Base-by-base conservation (phyloP, 2,888 invertebrate species). In the Sturmia bella region DNA sequence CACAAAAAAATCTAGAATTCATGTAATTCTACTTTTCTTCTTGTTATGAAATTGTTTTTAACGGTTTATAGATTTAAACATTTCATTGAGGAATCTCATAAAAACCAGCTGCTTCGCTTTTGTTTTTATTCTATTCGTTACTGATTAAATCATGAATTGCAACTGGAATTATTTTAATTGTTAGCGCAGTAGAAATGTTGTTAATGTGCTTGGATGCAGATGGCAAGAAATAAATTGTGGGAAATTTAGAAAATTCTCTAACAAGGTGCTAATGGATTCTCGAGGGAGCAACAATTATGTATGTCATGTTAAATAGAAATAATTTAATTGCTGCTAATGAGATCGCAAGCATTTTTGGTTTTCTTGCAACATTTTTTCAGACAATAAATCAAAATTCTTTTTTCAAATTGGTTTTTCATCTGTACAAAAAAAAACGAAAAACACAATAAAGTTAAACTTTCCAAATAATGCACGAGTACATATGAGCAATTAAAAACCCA, bases 401-500 rank as follows among this genome's bases (percentile, higher is more conserved):
- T n/a, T 59, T 39, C 2, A 19, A 15, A 17, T 59, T n/a, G 9
- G 24, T 12, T 50, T 19, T 12, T 19, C 27, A 15, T 32, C 27
- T 17, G 39, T 21, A 6, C 24, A 11, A 7, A 48, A 39, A 50
- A 52, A 12, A 4, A 27, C 12, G 13, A 13, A 48, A 74, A 64
- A 77, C n/a, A n/a, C n/a, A n/a, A n/a, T n/a, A 82, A 74, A 78
- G 70, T 74, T 78, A 78, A 82, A 82, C 82, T 82, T 82, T 82
- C 82, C 82, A 78, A 78, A 70, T 70, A 82, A 82, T 32, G 9
- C 7, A 7, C n/a, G n/a, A n/a, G 64, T 77, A 27, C 27, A 27
- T 73, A 74, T 82, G 59, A 54, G 52, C 74, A 82, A 82, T 82
- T 75, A 82, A 82, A 56, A 74, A 57, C 5, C 7, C 32, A 45